These are phyloP conservation scores for Campylomormyrus tamandua DNA, from an alignment of 2,113 vertebrate genomes.

Conservation along the genomic window DNA sequence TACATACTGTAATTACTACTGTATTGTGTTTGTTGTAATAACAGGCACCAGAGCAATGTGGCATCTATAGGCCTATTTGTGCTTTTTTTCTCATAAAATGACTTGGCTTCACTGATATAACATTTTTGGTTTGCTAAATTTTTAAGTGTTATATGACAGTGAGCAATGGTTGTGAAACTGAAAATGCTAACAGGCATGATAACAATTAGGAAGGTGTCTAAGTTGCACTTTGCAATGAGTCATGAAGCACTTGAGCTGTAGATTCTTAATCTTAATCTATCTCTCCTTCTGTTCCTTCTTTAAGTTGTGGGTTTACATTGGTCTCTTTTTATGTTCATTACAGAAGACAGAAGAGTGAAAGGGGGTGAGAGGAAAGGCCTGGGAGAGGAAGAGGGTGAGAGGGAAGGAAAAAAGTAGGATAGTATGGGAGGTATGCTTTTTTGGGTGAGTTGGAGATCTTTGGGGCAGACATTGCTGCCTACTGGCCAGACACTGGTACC, in stretches of 20 bases:
- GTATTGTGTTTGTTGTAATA: neutral
- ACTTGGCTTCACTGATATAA: neutral
- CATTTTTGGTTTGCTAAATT: neutral
- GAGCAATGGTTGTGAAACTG: neutral
- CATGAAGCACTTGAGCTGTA: neutral
- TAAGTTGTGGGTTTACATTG: neutral
- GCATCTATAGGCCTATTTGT: neutral
- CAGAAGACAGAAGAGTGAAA: neutral
- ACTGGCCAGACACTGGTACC: neutral
- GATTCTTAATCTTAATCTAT: neutral
- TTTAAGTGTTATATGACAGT: neutral
- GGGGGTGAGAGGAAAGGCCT: neutral
- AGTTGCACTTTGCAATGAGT: neutral
- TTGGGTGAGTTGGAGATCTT: neutral
- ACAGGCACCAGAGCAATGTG: neutral
- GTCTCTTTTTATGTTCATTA: neutral
- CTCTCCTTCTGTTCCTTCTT: neutral
- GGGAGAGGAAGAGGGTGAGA: neutral
- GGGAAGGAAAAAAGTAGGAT: neutral
- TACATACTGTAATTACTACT: neutral
- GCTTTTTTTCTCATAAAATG: neutral
- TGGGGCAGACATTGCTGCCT: neutral
- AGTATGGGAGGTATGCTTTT: neutral
- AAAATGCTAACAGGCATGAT: neutral
- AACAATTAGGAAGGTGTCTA: neutral